Evolutionary conservation across 1,140 invertebrate genomes (phyloP).

Genomic region (Melipona quadrifasciata): DNA sequence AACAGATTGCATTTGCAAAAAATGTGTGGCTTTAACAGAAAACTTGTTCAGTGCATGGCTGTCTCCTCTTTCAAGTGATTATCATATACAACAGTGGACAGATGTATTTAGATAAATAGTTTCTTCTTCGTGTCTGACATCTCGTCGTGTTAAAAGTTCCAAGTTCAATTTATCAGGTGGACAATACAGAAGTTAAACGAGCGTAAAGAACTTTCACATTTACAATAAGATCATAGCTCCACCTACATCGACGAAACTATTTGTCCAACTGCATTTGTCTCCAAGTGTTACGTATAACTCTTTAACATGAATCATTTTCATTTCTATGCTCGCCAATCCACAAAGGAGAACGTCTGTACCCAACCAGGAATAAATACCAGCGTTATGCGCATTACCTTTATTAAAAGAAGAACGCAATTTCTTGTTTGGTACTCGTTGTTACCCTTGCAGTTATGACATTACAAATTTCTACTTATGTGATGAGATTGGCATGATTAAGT

Average conservation of each 20-base stretch:
- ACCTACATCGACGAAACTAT: not conserved
- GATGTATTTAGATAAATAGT: slow-evolving; percentile 13
- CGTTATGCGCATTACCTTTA: slow-evolving; percentile 72
- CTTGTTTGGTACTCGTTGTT: slow-evolving; percentile 46
- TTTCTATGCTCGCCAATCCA: slow-evolving; percentile 75
- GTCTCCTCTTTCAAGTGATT: slow-evolving; percentile 59
- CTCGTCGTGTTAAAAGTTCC: not conserved
- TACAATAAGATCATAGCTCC: not conserved
- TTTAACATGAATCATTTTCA: slow-evolving; percentile 64
- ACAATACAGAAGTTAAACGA: not conserved
- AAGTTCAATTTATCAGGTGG: not conserved
- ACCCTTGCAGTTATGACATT: slow-evolving; percentile 39
- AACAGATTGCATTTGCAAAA: slow-evolving; percentile 49
- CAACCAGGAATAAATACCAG: slow-evolving; percentile 76
- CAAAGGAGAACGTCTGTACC: slow-evolving; percentile 76
- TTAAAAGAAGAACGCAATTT: slow-evolving; percentile 51
- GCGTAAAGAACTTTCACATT: not conserved
- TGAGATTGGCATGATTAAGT: slow-evolving; percentile 21
- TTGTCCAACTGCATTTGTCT: slow-evolving; percentile 25
- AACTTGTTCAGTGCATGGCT: slow-evolving; percentile 66
- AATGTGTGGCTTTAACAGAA: slow-evolving; percentile 57
- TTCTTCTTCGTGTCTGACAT: not conserved
- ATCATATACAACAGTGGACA: slow-evolving; percentile 18
- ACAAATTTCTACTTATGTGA: slow-evolving; percentile 12
- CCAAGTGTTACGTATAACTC: slow-evolving; percentile 41